A percentile compares a stretch with the other conserved stretches of the same genome.
These are phyloP conservation scores for Danaus chrysippus DNA, from an alignment of 2,888 invertebrate species.

Conservation along the genomic window DNA sequence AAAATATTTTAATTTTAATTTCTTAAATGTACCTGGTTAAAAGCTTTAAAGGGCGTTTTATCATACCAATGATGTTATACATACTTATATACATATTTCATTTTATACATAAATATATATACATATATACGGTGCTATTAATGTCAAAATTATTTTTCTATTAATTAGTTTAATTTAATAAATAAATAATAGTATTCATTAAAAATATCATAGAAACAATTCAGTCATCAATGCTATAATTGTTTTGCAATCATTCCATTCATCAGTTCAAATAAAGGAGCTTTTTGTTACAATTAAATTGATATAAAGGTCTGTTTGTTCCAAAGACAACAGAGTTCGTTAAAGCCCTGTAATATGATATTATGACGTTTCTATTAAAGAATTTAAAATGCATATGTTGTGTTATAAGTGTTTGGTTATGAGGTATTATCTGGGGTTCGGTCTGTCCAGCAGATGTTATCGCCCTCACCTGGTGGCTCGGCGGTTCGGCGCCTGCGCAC, in stretches of 20 bases:
- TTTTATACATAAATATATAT: no score
- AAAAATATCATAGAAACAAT: background rate
- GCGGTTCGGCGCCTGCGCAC: constrained; percentile 42
- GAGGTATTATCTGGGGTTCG: constrained; percentile 28
- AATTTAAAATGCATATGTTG: constrained; percentile 13
- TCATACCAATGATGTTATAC: no score
- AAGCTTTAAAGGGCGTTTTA: no score
- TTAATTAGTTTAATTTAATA: background rate
- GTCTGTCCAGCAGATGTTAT: constrained; percentile 61
- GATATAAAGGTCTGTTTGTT: background rate
- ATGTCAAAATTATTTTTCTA: background rate
- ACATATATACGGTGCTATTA: no score
- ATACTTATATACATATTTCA: no score
- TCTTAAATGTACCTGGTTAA: no score
- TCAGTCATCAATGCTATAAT: background rate
- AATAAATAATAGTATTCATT: background rate
- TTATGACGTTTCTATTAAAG: constrained; percentile 5
- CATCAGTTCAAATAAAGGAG: background rate
- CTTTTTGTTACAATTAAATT: background rate
- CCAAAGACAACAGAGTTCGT: background rate
- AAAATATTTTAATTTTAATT: no score
- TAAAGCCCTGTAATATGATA: constrained; percentile 1
- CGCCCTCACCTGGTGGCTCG: constrained; percentile 62
- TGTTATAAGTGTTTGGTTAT: constrained; percentile 22
- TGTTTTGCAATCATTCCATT: background rate